These are phyloP conservation scores for Helogale parvula DNA, from an alignment of 2,113 vertebrate genomes.

Conservation along the genomic window DNA sequence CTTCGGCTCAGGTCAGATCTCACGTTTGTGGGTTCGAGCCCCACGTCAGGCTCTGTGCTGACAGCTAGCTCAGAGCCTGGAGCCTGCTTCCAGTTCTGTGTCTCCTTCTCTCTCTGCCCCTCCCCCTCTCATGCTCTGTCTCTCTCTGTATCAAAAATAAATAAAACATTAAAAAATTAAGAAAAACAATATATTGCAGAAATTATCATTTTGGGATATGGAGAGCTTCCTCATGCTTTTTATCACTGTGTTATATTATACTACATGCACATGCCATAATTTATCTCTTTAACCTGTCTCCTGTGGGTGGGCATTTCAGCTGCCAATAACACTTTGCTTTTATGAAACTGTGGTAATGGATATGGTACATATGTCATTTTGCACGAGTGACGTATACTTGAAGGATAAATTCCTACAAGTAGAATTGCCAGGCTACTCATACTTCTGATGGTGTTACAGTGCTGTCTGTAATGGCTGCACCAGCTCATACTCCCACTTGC, in stretches of 20 bases:
- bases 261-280: neutral
- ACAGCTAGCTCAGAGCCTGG: no score
- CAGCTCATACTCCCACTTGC: neutral
- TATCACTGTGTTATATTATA: neutral
- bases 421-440: neutral
- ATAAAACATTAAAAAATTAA: no score
- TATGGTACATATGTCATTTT: neutral
- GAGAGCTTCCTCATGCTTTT: neutral
- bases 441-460: neutral
- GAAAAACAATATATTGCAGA: neutral
- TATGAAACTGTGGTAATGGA: neutral
- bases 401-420: constrained; percentile 32
- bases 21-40: no score
- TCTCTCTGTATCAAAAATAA: no score
- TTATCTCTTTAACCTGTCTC: constrained; percentile 9
- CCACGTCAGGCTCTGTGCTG: no score
- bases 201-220: neutral
- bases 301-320: neutral
- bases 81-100: no score
- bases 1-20: no score
- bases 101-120: no score
- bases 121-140: no score
- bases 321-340: constrained; percentile 18
- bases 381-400: neutral
- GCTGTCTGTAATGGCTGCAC: neutral